Conservation (phyloP, 2,113 vertebrate species). For the Melanerpes formicivorus region DNA sequence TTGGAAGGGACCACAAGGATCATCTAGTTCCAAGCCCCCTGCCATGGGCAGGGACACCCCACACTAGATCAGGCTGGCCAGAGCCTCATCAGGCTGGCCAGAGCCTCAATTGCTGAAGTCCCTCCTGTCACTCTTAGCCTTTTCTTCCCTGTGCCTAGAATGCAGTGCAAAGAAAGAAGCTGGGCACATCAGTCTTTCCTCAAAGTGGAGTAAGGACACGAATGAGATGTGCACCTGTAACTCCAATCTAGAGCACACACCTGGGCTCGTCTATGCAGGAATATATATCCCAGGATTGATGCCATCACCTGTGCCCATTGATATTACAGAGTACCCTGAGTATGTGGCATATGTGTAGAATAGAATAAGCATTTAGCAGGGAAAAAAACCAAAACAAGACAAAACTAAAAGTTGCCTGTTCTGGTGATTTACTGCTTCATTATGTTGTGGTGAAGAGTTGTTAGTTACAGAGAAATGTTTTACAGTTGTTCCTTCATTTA, state of each 20-base stretch:
- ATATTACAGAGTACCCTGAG: neutral
- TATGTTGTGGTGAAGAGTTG: neutral
- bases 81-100: no score
- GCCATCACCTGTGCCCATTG: neutral
- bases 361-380: neutral
- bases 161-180: neutral
- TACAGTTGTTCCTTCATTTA: neutral
- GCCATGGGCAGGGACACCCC: no score
- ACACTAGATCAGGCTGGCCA: no score
- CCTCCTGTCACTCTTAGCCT: neutral
- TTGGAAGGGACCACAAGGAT: no score
- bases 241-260: neutral
- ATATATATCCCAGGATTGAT: neutral
- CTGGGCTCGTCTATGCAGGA: neutral
- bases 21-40: no score
- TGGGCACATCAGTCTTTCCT: neutral
- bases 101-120: neutral
- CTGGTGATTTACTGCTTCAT: neutral
- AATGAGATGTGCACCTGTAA: neutral
- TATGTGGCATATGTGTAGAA: neutral
- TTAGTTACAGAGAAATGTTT: neutral
- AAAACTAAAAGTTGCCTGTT: neutral
- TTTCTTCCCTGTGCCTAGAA: neutral
- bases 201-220: neutral
- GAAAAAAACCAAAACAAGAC: neutral